Conservation (phyloP, 2,888 invertebrate genomes). For the Stenoptilia bipunctidactyla region DNA sequence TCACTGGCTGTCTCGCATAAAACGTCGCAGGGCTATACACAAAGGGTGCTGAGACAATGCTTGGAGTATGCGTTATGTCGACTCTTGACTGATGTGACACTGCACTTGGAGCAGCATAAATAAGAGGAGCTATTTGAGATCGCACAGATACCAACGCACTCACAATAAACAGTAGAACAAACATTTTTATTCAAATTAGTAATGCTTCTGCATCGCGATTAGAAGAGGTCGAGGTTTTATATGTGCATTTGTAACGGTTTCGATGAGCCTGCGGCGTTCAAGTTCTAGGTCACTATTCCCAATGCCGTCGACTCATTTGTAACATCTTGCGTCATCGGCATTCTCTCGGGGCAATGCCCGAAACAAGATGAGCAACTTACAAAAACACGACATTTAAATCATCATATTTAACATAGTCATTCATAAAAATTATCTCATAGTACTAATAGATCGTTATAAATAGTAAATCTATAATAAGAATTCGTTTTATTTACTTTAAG, state of each 20-base stretch:
- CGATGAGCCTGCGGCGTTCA: constrained; percentile 32
- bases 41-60: constrained; percentile 29
- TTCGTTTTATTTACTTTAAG: neutral
- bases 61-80: constrained; percentile 48
- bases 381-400: neutral
- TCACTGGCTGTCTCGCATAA: constrained; percentile 21
- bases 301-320: constrained; percentile 27
- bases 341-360: constrained; percentile 41
- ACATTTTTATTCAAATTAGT: neutral
- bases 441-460: neutral
- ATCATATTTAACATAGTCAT: neutral
- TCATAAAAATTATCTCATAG: neutral
- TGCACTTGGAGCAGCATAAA: constrained; percentile 62
- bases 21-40: constrained; percentile 36
- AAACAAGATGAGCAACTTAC: constrained; percentile 28
- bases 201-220: neutral
- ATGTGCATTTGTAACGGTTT: constrained; percentile 35
- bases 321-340: constrained; percentile 44
- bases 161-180: neutral
- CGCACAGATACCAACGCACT: constrained; percentile 28
- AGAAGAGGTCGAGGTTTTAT: neutral
- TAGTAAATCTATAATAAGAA: neutral
- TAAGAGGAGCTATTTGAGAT: constrained; percentile 30
- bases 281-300: constrained; percentile 30
- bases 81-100: constrained; percentile 70